These are phyloP conservation scores for Turritopsis dohrnii DNA, from an alignment of 30 jellyfish, hydroid and myxozoan genomes.

Conservation along the genomic window DNA sequence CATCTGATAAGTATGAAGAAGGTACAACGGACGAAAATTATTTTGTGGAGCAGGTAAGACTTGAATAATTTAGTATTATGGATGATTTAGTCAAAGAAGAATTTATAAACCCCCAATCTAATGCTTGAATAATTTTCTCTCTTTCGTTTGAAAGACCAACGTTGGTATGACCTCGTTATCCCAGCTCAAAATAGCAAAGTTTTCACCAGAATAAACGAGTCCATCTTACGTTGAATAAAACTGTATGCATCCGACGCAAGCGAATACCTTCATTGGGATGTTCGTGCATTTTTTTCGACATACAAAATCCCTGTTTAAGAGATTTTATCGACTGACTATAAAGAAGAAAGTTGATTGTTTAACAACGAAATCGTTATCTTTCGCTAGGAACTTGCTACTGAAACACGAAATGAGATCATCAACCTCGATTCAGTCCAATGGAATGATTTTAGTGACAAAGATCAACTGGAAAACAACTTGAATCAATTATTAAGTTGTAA, in stretches of 20 bases:
- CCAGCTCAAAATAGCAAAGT: too few species aligned
- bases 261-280: too few species aligned
- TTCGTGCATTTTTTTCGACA: background rate
- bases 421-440: background rate
- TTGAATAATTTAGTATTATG: too few species aligned
- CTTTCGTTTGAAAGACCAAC: too few species aligned
- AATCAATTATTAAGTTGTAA: background rate
- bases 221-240: too few species aligned
- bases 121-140: too few species aligned
- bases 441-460: constrained; percentile 25
- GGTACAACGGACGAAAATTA: background rate
- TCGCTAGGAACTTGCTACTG: background rate
- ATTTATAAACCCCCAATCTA: too few species aligned
- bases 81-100: background rate
- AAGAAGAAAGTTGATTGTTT: too few species aligned
- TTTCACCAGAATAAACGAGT: too few species aligned
- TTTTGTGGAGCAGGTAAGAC: background rate
- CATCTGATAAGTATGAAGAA: background rate
- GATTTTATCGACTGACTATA: background rate
- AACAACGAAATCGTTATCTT: too few species aligned
- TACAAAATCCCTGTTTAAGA: background rate
- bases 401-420: background rate
- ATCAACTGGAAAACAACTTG: constrained; percentile 3
- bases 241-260: too few species aligned
- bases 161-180: too few species aligned